Conservation (phyloP, 2,888 invertebrate genomes). For the Ypsolopha sequella region DNA sequence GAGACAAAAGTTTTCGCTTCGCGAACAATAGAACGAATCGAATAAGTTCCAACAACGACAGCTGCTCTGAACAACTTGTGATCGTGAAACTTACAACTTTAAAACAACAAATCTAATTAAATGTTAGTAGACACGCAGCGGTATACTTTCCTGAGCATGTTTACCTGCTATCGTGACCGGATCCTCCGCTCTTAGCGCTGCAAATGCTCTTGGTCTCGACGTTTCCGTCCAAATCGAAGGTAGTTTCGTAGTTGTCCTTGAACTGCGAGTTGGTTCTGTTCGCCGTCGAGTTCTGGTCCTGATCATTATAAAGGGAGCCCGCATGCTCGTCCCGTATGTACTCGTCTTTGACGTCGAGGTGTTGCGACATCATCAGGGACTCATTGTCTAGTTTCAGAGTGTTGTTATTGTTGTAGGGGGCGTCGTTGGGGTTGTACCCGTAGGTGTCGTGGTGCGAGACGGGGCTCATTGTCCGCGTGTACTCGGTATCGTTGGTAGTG, state of each 20-base stretch:
- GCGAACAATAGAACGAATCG: background rate
- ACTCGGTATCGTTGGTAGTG: constrained; percentile 37
- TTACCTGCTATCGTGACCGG: constrained; percentile 85
- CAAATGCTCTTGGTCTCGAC: constrained; percentile 92
- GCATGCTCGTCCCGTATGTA: constrained; percentile 44
- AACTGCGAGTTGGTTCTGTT: constrained; percentile 55
- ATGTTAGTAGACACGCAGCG: too few species aligned
- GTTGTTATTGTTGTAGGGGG: constrained; percentile 56
- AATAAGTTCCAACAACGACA: background rate
- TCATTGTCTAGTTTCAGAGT: constrained; percentile 62
- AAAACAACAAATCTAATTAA: too few species aligned
- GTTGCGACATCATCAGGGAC: constrained; percentile 54
- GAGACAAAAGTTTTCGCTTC: background rate
- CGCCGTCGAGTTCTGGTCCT: constrained; percentile 35
- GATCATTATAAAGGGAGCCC: constrained; percentile 44
- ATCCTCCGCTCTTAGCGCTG: constrained; percentile 82
- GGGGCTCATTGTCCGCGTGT: constrained; percentile 50
- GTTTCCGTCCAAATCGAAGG: constrained; percentile 92
- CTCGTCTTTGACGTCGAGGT: constrained; percentile 49
- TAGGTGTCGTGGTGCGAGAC: constrained; percentile 73
- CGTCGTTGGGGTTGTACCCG: constrained; percentile 44
- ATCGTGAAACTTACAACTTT: too few species aligned
- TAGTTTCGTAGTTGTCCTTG: constrained; percentile 85
- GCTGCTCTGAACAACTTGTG: background rate
- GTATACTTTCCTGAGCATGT: too few species aligned